Evolutionary conservation across 2,888 invertebrate species (phyloP), one percentile per base, ranked within the genome.

Genomic region (Dasysyrphus tricinctus): DNA sequence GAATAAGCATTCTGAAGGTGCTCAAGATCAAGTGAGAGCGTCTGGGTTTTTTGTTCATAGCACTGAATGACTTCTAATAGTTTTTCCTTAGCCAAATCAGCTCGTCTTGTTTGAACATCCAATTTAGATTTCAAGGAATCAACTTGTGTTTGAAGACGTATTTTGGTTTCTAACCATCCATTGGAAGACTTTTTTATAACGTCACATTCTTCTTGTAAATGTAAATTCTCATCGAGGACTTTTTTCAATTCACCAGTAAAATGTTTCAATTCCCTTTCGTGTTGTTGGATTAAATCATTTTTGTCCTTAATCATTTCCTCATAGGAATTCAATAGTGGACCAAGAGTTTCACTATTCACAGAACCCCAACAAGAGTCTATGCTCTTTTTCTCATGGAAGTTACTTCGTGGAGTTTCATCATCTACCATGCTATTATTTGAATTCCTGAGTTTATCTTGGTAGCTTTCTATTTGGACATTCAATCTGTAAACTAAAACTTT

Each of bases 251-350:
- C 95, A n/a, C 94, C 94, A 44, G 96, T 95, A 72, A 96, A 96
- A 19, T 93, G 93, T 85, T 95, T 95, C 83, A 97, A 94, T 90
- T 96, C 96, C 49, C 93, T 93, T 89, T 95, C 95, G 88, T 96
- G 97, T 88, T 95, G 95, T 19, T 93, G 90, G 63, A 97, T 95
- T 0, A 97, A 93, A 51, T 94, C 94, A 78, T 96, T 95, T 90
- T 97, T 97, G 89, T 97, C 97, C 88, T 93, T 94, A 0, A 97
- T 91, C 85, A 95, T 96, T 90, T 97, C 96, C 91, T 96, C 96
- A 89, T 97, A 97, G 0, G 97, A 96, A 90, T 96, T 95, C 87
- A 97, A 93, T 5, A 97, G 93, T 0, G 97, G 97, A 0, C 94
- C 94, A 92, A 93, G 57, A 83, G 93, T 91, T 72, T 91, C 90